Conservation (phyloP, 2,797 vertebrate genomes). For the Rhadinocentrus ornatus region DNA sequence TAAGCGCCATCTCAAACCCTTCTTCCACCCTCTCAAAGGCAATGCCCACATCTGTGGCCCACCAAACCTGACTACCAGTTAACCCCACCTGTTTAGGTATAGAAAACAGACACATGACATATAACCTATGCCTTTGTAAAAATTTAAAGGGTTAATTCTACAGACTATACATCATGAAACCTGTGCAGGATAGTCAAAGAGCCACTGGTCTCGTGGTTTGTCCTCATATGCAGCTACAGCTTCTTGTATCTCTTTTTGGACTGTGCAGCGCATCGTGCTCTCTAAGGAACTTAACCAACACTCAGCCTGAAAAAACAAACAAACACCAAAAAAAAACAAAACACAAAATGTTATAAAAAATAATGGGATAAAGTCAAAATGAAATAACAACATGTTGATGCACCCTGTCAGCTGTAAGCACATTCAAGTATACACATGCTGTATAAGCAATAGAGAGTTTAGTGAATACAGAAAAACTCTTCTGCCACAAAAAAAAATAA, state of each 20-base stretch:
- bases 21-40: conserved; percentile 84
- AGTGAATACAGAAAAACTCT: not conserved
- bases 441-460: not conserved
- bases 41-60: conserved; percentile 81
- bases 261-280: conserved; percentile 75
- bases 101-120: conserved; percentile 1
- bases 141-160: not conserved
- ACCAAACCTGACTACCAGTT: conserved; percentile 82
- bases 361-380: not conserved
- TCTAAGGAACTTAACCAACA: conserved; percentile 79
- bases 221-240: conserved; percentile 80
- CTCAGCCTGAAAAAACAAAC: conserved; percentile 66
- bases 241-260: conserved; percentile 82
- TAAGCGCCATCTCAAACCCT: conserved; percentile 82
- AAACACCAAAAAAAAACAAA: not conserved
- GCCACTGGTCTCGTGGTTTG: conserved; percentile 83
- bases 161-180: conserved; percentile 35
- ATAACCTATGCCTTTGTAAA: not conserved
- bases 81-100: conserved; percentile 69
- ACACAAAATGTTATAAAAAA: not conserved
- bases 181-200: conserved; percentile 82
- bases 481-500: not conserved
- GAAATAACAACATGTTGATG: no score
- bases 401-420: not conserved
- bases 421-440: no score